phyloP scores from a whole-genome alignment of 2,888 invertebrate species.

The Oasisia sp. region DNA sequence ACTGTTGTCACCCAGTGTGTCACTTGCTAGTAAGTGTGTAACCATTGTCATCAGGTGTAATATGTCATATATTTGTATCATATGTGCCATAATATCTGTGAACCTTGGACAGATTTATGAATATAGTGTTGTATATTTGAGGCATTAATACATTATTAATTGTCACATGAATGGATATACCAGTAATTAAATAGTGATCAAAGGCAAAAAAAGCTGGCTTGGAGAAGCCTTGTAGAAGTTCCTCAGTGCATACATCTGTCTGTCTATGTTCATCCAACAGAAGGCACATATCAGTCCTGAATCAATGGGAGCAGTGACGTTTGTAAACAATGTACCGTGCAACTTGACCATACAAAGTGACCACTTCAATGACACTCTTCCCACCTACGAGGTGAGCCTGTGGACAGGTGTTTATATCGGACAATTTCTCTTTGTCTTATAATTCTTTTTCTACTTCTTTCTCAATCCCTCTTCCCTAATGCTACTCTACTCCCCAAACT shows the following conservation, averaged over 20 bases:
- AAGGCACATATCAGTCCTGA: neutral
- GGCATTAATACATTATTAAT: neutral
- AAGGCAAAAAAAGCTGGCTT: neutral
- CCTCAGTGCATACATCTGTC: neutral
- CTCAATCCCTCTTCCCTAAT: neutral
- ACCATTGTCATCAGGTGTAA: neutral
- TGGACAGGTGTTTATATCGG: neutral
- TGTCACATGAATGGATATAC: neutral
- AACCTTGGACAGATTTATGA: neutral
- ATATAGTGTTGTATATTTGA: neutral
- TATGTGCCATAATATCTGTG: neutral
- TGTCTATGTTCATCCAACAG: neutral
- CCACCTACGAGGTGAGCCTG: neutral
- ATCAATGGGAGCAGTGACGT: conserved; percentile 68
- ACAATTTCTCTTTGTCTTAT: neutral
- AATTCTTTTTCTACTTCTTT: neutral
- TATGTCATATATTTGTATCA: neutral
- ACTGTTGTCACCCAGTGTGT: conserved; percentile 46
- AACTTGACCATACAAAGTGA: conserved; percentile 58
- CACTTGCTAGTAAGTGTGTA: neutral
- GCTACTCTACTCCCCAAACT: neutral
- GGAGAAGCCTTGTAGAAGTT: neutral
- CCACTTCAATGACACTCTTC: neutral
- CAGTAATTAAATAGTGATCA: neutral
- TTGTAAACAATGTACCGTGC: conserved; percentile 76